Evolutionary conservation across 2,113 vertebrate genomes (phyloP), one percentile per base, ranked within the genome.

Genomic region (Caloenas nicobarica): DNA sequence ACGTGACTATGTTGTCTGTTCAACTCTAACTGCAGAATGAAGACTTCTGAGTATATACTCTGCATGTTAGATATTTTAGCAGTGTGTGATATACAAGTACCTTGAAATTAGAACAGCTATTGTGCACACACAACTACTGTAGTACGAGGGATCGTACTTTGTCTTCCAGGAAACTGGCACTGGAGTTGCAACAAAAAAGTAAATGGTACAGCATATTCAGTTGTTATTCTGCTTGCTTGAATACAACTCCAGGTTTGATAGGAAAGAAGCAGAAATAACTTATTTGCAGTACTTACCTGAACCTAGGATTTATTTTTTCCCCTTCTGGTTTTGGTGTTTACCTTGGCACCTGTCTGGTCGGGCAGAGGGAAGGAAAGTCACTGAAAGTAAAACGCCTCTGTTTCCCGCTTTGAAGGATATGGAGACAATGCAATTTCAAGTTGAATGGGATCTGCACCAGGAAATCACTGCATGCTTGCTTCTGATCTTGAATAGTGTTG

Each of bases 391-490:
- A 82, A 48, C 22, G 19, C n/a, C 50, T 16, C 19, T 1, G 1
- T 71, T 84, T 77, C 33, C 24, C 2, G 0, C 46, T 70, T 24
- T 13, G 19, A 76, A 68, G 31, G 34, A 7, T 42, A 36, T 0
- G 22, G 44, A 89, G 40, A 24, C 10, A 60, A 17, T 13, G 19
- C 11, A 28, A 51, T 84, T 71, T 64, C 29, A 53, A 70, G 34
- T 33, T 57, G 40, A 80, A 44, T 0, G 0, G 28, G 25, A 88
- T 8, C 17, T 54, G 12, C 0, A 1, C 11, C 11, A 69, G 62
- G 78, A 58, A 81, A 48, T 33, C 10, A 3, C 9, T 28, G 12
- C 3, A 6, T 74, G 31, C 10, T 64, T 77, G 22, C 14, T 36
- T 33, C 19, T n/a, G 40, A 72, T 89, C 42, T 76, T 12, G 7